Evolutionary conservation across 2,797 vertebrate genomes (phyloP).

Genomic region (Garrulus glandarius): DNA sequence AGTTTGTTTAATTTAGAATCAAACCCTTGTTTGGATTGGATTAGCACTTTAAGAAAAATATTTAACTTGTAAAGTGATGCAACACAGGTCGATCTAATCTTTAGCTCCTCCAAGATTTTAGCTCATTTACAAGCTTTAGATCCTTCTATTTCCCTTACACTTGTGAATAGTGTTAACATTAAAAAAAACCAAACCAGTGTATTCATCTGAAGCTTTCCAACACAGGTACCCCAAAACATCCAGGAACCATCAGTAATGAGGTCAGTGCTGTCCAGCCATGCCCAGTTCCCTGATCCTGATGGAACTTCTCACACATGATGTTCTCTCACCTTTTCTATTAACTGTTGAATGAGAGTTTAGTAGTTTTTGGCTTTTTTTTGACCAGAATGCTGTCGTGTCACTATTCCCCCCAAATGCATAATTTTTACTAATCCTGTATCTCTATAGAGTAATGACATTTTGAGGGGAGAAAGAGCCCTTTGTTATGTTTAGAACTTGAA

Average conservation of each 20-base stretch:
- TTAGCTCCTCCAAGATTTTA: background rate
- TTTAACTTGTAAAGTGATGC: constrained; percentile 58
- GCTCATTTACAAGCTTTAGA: background rate
- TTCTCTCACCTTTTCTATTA: background rate
- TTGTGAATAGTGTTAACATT: background rate
- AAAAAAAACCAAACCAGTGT: fast-evolving
- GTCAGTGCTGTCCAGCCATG: background rate
- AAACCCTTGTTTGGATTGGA: constrained; percentile 57
- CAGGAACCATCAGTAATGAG: background rate
- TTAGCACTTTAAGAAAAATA: constrained; percentile 58
- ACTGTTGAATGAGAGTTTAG: background rate
- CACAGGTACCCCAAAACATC: background rate
- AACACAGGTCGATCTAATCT: background rate
- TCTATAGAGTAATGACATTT: background rate
- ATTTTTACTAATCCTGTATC: background rate
- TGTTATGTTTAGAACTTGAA: background rate
- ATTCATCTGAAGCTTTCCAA: background rate
- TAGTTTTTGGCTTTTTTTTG: background rate
- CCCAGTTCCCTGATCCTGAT: background rate
- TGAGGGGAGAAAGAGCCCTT: background rate
- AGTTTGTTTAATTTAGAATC: constrained; percentile 63
- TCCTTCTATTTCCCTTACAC: background rate
- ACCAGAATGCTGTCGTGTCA: background rate
- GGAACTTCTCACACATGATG: background rate
- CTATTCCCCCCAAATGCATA: fast-evolving